Evolutionary conservation across 92 coral and sea anemone genomes (phyloP), one percentile per base, ranked within the genome.

Genomic region (Scolanthus callimorphus): DNA sequence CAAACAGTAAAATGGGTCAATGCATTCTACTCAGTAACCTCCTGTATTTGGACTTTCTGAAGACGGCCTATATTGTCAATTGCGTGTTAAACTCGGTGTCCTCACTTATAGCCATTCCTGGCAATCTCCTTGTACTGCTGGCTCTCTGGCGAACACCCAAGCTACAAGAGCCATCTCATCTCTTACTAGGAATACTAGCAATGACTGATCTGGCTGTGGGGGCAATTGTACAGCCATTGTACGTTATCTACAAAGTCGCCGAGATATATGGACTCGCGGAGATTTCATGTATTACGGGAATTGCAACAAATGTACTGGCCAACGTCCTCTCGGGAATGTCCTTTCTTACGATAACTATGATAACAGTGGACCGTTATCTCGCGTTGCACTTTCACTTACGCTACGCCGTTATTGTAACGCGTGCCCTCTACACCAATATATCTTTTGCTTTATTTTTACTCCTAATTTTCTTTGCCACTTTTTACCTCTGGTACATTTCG

Each of bases 341-440:
- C 2, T 78, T 73, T 27, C 26, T 78, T 1, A 62, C 59, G 10
- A 67, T 63, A 61, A 78, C 77, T 3, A 4, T 41, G 3, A 62
- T 78, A 48, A 78, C 72, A 11, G 38, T 78, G 4, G 84, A 78
- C 60, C 71, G 71, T 22, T 78, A 51, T 23, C 67, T 78, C 24
- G 78, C 84, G 64, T 61, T 78, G 49, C 59, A 78, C 25, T 62
- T 78, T n/a, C 84, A 78, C 64, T 27, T 78, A 62, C 76, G 78
- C 45, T 78, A 78, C 78, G 70, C 38, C 49, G 41, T 31, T 4
- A 37, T 78, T 20, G 78, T 78, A 17, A 78, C 84, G 15, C 60
- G 46, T 48, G 44, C 56, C 2, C 63, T 74, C 10, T 47, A 58
- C 23, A 8, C 38, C 8, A 70, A 63, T 20, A 69, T 34, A 10